These are phyloP conservation scores for Podarcis raffonei DNA, from an alignment of 2,113 vertebrate species.

Conservation along the genomic window DNA sequence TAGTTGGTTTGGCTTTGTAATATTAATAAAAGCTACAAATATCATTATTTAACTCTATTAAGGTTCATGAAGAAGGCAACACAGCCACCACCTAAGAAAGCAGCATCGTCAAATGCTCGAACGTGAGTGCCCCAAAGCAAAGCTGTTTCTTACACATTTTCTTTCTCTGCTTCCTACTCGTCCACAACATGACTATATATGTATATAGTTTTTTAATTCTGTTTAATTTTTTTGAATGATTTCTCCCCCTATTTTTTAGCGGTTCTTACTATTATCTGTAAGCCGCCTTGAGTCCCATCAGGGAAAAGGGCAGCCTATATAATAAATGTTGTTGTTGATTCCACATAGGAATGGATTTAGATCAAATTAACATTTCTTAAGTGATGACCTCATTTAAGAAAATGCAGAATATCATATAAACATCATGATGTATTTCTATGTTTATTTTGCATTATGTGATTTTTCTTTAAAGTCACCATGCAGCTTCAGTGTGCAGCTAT, in stretches of 20 bases:
- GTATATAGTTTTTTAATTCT: too few relatives aligned
- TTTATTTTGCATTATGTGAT: too few relatives aligned
- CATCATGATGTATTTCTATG: neutral
- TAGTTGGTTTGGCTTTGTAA: neutral
- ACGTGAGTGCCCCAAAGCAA: conserved; percentile 47
- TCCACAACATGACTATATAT: neutral
- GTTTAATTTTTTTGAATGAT: too few relatives aligned
- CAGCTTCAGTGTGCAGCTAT: neutral
- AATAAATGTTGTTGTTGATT: too few relatives aligned
- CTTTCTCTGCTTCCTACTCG: fast-evolving
- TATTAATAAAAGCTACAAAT: neutral
- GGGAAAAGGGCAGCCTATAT: too few relatives aligned
- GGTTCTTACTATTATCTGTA: too few relatives aligned
- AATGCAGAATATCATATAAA: neutral
- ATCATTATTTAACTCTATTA: neutral
- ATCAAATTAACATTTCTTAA: neutral
- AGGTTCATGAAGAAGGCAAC: conserved; percentile 65
- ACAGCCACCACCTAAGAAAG: conserved; percentile 45
- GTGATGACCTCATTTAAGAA: neutral
- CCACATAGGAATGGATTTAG: neutral
- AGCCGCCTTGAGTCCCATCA: too few relatives aligned
- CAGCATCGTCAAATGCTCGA: conserved; percentile 37
- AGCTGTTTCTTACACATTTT: neutral
- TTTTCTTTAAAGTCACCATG: neutral
- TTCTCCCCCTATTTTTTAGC: too few relatives aligned